These are phyloP conservation scores for Sebastes alutus DNA, from an alignment of 2,797 vertebrate species.

Conservation along the genomic window DNA sequence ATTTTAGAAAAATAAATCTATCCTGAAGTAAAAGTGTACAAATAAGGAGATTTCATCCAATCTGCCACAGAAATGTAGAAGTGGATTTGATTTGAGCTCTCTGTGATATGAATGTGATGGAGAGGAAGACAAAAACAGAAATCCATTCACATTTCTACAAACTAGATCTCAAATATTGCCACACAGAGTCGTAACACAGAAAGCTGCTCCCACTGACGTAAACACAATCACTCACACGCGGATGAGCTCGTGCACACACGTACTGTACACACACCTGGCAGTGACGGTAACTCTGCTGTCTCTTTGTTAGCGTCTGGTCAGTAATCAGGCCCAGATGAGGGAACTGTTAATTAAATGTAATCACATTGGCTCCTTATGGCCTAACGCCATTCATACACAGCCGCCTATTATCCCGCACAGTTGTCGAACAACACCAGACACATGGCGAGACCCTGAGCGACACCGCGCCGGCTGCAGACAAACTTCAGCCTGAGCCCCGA, in stretches of 20 bases:
- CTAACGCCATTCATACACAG: constrained; percentile 50
- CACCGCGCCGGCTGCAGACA: constrained; percentile 42
- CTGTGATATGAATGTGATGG: background rate
- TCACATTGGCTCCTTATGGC: constrained; percentile 70
- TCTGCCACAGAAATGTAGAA: background rate
- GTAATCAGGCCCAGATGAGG: constrained; percentile 73
- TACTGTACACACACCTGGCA: constrained; percentile 6
- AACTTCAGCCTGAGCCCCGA: constrained; percentile 38
- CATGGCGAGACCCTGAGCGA: constrained; percentile 26
- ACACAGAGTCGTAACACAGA: background rate
- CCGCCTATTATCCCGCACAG: constrained; percentile 55
- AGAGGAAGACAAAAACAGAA: background rate
- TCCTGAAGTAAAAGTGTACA: background rate
- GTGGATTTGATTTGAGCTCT: background rate
- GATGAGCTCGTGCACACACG: background rate
- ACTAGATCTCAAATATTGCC: background rate
- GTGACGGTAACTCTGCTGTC: constrained; percentile 25
- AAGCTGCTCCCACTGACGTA: background rate
- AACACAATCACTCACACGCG: background rate
- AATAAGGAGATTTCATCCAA: background rate
- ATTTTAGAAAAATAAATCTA: background rate
- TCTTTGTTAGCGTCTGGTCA: constrained; percentile 68
- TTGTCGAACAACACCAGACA: constrained; percentile 56
- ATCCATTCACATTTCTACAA: background rate
- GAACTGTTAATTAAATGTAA: constrained; percentile 76